phyloP scores from a whole-genome alignment of 2,113 vertebrate genomes.

The Terrapene triunguis region DNA sequence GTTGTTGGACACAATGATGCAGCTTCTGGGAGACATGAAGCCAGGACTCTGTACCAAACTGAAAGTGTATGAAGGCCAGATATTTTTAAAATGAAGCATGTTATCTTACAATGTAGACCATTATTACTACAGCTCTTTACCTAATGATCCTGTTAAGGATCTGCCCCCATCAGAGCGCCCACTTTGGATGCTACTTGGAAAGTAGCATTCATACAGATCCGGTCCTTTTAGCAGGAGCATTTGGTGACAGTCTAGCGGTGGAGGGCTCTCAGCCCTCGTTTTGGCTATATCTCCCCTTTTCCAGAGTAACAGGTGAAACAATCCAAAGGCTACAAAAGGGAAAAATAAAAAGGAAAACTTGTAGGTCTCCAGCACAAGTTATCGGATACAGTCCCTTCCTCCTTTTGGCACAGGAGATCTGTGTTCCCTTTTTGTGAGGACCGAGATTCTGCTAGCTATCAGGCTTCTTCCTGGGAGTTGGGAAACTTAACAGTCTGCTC shows the following conservation, averaged over 20 bases:
- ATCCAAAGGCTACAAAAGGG: not conserved
- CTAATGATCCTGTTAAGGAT: not conserved
- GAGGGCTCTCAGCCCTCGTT: not conserved
- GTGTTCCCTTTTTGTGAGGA: not conserved
- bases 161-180: not conserved
- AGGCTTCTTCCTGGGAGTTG: not conserved
- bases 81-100: not conserved
- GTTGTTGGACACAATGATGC: constrained; percentile 89
- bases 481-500: not conserved
- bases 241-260: not conserved
- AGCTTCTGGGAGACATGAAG: constrained; percentile 88
- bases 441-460: not conserved
- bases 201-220: not conserved
- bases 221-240: not conserved
- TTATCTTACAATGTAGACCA: not conserved
- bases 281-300: not conserved
- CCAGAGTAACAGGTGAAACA: not conserved
- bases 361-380: not conserved
- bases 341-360: not conserved
- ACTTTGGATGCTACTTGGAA: not conserved
- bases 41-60: constrained; percentile 89
- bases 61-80: constrained; percentile 88
- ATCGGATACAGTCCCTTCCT: not conserved
- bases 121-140: not conserved
- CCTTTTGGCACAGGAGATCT: not conserved